These are phyloP conservation scores for Molothrus ater DNA, from an alignment of 2,797 vertebrate species.

Conservation along the genomic window DNA sequence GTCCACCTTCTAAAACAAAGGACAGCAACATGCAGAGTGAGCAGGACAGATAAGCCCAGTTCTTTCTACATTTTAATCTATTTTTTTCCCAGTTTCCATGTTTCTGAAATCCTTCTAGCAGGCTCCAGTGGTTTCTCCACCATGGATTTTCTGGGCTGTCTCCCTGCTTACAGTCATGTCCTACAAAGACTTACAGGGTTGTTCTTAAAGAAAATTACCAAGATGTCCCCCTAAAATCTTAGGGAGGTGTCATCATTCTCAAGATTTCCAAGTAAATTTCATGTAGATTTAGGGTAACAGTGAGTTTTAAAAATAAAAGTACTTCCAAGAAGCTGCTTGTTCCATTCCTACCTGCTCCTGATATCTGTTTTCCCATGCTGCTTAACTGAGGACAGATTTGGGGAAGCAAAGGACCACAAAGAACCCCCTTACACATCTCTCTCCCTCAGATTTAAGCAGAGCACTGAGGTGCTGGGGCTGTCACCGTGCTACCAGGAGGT, in stretches of 20 bases:
- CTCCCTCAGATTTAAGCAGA: neutral
- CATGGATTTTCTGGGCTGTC: neutral
- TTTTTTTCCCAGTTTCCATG: neutral
- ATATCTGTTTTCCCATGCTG: neutral
- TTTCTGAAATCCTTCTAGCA: neutral
- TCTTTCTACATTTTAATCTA: neutral
- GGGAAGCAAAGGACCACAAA: neutral
- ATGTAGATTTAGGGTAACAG: neutral
- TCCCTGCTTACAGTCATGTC: neutral
- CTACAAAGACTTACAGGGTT: neutral
- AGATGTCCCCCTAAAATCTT: neutral
- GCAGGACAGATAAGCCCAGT: neutral
- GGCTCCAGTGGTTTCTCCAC: neutral
- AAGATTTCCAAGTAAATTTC: neutral
- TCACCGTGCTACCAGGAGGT: neutral
- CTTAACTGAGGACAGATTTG: neutral
- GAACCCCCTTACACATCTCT: fast-evolving
- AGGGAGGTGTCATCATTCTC: neutral
- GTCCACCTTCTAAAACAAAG: neutral
- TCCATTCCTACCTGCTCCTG: neutral
- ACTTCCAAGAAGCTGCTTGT: neutral
- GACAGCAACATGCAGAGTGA: fast-evolving
- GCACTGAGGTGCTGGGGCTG: neutral
- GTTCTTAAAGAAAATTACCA: neutral
- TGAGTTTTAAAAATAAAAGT: neutral